These are phyloP conservation scores for Sinocyclocheilus anophthalmus DNA, from an alignment of 2,113 vertebrate genomes.

Conservation along the genomic window DNA sequence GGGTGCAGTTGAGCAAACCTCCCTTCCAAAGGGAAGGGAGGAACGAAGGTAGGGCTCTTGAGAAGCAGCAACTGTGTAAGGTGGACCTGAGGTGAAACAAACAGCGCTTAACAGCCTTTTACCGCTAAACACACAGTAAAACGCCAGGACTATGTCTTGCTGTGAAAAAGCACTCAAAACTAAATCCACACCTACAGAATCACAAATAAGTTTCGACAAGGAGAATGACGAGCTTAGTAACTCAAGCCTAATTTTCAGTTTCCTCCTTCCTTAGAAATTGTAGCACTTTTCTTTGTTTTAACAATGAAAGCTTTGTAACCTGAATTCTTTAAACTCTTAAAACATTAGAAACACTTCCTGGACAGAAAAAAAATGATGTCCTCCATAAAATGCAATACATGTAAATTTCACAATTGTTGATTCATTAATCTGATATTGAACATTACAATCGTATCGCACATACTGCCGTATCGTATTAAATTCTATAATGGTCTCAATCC, in stretches of 20 bases:
- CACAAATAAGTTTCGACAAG: neutral
- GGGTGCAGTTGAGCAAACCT: slow-evolving; percentile 49
- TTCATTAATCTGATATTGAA: neutral
- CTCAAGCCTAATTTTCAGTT: slow-evolving; percentile 46
- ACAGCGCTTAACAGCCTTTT: slow-evolving; percentile 10
- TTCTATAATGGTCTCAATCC: neutral
- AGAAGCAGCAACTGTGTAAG: neutral
- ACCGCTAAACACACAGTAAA: slow-evolving; percentile 24
- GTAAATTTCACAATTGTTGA: neutral
- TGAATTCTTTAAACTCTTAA: neutral
- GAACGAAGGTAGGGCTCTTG: slow-evolving; percentile 4
- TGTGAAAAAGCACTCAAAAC: neutral
- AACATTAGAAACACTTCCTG: neutral
- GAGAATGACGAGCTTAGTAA: slow-evolving; percentile 19
- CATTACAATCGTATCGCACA: neutral
- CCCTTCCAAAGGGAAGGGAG: slow-evolving; percentile 35
- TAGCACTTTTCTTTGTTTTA: neutral
- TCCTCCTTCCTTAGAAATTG: slow-evolving; percentile 60
- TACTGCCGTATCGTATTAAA: neutral
- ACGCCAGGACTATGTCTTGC: neutral
- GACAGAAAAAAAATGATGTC: neutral
- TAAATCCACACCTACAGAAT: slow-evolving; percentile 10
- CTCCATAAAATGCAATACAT: neutral
- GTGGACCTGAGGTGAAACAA: slow-evolving; percentile 6
- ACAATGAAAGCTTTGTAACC: neutral